Conservation (phyloP, 2,113 vertebrate species). For the Macrotus californicus region DNA sequence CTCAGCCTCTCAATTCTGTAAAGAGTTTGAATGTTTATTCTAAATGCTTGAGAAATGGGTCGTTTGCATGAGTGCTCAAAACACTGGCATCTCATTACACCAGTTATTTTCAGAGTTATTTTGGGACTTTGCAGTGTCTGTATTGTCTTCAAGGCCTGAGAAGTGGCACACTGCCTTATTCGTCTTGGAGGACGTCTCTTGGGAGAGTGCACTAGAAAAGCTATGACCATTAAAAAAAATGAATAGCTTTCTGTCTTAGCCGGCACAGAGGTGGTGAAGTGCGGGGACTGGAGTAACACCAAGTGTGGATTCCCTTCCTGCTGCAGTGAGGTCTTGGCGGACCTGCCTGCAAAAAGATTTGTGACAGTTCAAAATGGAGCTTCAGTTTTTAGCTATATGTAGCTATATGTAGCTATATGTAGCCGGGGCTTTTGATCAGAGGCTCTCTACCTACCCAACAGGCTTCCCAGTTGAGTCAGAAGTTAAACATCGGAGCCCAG, state of each 20-base stretch:
- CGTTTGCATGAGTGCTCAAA: conserved; percentile 7
- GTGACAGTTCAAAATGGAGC: background rate
- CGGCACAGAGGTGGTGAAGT: background rate
- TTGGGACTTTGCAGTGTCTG: background rate
- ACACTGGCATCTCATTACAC: background rate
- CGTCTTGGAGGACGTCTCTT: conserved; percentile 21
- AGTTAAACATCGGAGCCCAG: background rate
- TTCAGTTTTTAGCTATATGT: background rate
- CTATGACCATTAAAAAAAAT: background rate
- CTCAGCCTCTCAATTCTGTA: conserved; percentile 18
- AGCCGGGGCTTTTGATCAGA: background rate
- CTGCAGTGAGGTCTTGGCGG: background rate
- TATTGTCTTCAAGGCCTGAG: background rate
- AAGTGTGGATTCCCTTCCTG: background rate
- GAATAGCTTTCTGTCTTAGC: background rate
- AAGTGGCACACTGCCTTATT: background rate
- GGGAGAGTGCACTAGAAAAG: conserved; percentile 12
- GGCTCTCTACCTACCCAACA: background rate
- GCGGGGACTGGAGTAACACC: background rate
- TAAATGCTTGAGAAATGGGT: conserved; percentile 38
- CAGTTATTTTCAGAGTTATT: background rate
- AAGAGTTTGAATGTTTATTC: conserved; percentile 53
- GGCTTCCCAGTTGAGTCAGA: background rate
- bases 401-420: background rate
- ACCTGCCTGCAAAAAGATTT: background rate